Conservation (phyloP, 1,140 invertebrate genomes). For the Leptonema lineaticorne region DNA sequence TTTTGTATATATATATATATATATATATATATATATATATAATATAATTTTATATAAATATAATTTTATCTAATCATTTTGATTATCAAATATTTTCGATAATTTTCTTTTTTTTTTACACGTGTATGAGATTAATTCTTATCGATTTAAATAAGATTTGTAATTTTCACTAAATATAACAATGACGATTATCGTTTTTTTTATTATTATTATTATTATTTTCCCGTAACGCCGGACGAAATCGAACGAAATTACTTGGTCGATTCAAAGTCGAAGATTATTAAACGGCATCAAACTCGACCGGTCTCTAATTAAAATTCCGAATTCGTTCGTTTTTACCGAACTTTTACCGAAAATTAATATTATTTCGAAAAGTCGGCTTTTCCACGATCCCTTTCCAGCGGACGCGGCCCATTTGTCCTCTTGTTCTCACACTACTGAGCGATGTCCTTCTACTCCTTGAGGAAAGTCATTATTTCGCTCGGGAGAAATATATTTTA, state of each 20-base stretch:
- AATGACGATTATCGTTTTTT: too few relatives aligned
- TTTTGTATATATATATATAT: not conserved
- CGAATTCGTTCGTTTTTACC: not conserved
- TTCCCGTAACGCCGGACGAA: too few relatives aligned
- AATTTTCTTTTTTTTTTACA: too few relatives aligned
- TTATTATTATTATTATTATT: not conserved
- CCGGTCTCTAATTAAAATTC: slow-evolving; percentile 15
- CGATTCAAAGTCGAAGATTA: not conserved
- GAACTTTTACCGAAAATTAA: slow-evolving; percentile 14
- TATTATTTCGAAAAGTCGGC: slow-evolving; percentile 8
- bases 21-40: not conserved
- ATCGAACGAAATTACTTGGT: slow-evolving; percentile 5
- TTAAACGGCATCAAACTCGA: not conserved
- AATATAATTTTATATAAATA: too few relatives aligned
- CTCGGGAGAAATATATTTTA: not conserved
- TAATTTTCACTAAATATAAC: too few relatives aligned
- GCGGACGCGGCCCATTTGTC: not conserved
- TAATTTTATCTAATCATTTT: too few relatives aligned
- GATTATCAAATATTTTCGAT: too few relatives aligned
- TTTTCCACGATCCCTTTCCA: not conserved
- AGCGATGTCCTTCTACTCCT: too few relatives aligned
- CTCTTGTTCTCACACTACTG: too few relatives aligned
- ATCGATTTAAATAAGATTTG: too few relatives aligned
- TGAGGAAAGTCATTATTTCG: not conserved
- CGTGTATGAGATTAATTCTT: too few relatives aligned